Conservation (phyloP, 2,888 invertebrate species). For the Perdita meconis region DNA sequence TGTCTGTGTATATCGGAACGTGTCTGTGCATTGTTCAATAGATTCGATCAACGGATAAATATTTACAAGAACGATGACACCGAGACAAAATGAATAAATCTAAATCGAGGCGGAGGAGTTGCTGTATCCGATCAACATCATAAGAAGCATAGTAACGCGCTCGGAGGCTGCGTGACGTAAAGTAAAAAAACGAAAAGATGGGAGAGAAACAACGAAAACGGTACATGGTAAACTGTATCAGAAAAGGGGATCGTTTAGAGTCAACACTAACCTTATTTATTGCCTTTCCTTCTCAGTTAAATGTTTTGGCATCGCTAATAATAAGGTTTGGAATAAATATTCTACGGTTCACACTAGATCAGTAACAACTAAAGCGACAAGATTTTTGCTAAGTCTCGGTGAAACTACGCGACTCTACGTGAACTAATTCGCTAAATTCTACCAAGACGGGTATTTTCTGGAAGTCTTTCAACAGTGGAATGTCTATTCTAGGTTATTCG, state of each 20-base stretch:
- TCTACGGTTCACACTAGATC: slow-evolving; percentile 54
- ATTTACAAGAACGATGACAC: slow-evolving; percentile 45
- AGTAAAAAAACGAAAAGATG: neutral
- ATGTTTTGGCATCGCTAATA: slow-evolving; percentile 60
- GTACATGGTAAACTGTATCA: slow-evolving; percentile 46
- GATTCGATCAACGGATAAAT: slow-evolving; percentile 20
- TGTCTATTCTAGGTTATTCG: slow-evolving; percentile 7
- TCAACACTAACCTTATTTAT: slow-evolving; percentile 62
- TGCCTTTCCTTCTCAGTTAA: slow-evolving; percentile 60
- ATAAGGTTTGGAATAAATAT: slow-evolving; percentile 60
- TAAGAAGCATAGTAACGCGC: slow-evolving; percentile 48
- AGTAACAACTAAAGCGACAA: slow-evolving; percentile 50
- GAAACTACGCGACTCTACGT: slow-evolving; percentile 36
- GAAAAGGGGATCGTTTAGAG: slow-evolving; percentile 56
- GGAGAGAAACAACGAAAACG: slow-evolving; percentile 32
- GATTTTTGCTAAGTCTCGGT: slow-evolving; percentile 43
- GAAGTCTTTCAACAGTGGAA: neutral
- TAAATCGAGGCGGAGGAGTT: neutral
- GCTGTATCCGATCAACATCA: slow-evolving; percentile 29
- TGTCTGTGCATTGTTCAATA: slow-evolving; percentile 20
- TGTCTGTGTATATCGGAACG: too few species aligned
- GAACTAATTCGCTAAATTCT: slow-evolving; percentile 43
- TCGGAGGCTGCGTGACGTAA: slow-evolving; percentile 34
- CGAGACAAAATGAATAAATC: slow-evolving; percentile 21
- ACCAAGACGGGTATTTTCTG: slow-evolving; percentile 18